phyloP scores from a whole-genome alignment of 2,888 invertebrate genomes.

The Agriopis leucophaearia region DNA sequence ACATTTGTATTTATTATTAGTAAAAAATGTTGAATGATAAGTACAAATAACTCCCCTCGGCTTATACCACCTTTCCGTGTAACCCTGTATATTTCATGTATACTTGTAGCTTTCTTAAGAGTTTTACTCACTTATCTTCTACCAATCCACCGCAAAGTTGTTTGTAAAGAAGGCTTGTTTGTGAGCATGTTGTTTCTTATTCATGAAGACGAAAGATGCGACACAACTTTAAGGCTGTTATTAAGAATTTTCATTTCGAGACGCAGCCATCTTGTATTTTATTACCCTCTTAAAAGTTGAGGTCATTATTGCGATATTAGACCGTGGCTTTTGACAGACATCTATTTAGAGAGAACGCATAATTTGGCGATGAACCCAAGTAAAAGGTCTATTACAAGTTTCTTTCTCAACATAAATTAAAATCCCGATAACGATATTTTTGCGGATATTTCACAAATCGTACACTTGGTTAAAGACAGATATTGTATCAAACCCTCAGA shows the following conservation, averaged over 20 bases:
- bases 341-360: conserved; percentile 12
- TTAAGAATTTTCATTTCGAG: conserved; percentile 49
- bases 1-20: no score
- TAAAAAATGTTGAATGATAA: no score
- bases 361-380: conserved; percentile 8
- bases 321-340: conserved; percentile 23
- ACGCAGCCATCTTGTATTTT: conserved; percentile 45
- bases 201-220: conserved; percentile 47
- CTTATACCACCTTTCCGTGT: no score
- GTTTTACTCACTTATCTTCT: conserved; percentile 5
- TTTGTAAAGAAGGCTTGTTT: conserved; percentile 29
- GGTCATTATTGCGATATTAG: conserved; percentile 45
- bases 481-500: no score
- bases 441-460: no score
- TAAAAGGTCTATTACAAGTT: conserved; percentile 13
- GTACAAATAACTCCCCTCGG: no score
- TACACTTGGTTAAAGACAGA: no score
- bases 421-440: no score
- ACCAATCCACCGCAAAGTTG: conserved; percentile 17
- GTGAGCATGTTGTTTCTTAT: conserved; percentile 46
- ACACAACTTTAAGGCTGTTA: conserved; percentile 41
- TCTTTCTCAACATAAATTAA: no score
- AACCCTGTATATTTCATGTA: no score
- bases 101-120: conserved; percentile 3
- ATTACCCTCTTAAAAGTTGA: conserved; percentile 49